Evolutionary conservation across 2,888 invertebrate genomes (phyloP), one percentile per base, ranked within the genome.

Genomic region (Cerastis leucographa): DNA sequence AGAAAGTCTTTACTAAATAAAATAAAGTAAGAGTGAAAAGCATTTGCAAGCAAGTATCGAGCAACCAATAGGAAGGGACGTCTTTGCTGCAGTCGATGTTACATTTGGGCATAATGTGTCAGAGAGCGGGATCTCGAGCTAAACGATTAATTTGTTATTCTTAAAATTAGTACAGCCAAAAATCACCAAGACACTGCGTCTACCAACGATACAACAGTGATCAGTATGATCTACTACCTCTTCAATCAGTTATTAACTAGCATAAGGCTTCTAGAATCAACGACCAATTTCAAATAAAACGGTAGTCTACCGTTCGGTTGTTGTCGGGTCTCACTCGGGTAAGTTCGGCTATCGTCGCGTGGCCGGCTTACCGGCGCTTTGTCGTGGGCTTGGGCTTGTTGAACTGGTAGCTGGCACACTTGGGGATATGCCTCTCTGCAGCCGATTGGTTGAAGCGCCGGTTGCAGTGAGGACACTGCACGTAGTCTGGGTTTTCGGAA

Each of bases 361-460:
- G 54, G 46, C 65, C 22, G 64, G 42, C 44, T 92, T 96, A 96
- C 92, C 95, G 94, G 59, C 93, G 93, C 83, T 91, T 93, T 78
- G 91, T 86, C 25, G 90, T 79, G 89, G 96, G 92, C 96, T 98
- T 89, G 84, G 98, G 97, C 90, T 98, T 98, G 93, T 99, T 99
- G 94, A 98, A 98, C 87, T 97, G 95, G 97, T 97, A 98, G 89
- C 96, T 97, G 90, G 98, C 98, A 96, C 99, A 99, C 95, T 98
- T 98, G 70, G 99, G 99, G 88, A 99, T 99, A 96, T 99, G 99
- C 46, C 99, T 96, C 86, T 98, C 98, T 2, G 99, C 99, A 0
- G 98, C 99, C 0, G 96, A 95, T 89, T 98, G 97, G 96, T 98
- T 99, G 96, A 99, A 99, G 89, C 98, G 98, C 0, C 99, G 97